phyloP scores from a whole-genome alignment of 2,888 invertebrate species.

The Carabus problematicus region DNA sequence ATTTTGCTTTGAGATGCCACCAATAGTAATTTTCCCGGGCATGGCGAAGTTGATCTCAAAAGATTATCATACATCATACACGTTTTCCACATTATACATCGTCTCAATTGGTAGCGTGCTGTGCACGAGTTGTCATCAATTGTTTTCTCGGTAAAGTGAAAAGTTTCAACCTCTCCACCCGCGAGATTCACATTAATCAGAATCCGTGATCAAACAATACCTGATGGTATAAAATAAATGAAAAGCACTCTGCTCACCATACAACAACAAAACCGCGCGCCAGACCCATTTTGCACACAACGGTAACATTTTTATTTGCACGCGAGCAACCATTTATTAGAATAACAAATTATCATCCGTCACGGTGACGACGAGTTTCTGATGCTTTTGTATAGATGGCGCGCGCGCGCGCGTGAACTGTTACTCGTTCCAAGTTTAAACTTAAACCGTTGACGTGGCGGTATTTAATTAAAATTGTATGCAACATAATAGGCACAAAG shows the following conservation, averaged over 20 bases:
- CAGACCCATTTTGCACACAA: background rate
- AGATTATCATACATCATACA: too few species aligned
- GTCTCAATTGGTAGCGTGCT: too few species aligned
- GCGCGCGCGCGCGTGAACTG: background rate
- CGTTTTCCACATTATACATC: too few species aligned
- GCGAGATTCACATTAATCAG: too few species aligned
- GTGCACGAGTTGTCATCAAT: too few species aligned
- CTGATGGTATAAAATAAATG: conserved; percentile 18
- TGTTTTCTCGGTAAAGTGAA: background rate
- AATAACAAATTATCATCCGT: conserved; percentile 38
- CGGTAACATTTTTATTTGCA: conserved; percentile 22
- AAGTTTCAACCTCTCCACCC: background rate
- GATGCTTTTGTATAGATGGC: background rate
- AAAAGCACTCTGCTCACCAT: conserved; percentile 17
- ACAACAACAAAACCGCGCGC: background rate
- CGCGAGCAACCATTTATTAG: conserved; percentile 28
- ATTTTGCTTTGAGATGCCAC: too few species aligned
- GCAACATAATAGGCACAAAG: conserved; percentile 37
- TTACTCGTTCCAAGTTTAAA: conserved; percentile 31
- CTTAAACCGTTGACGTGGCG: conserved; percentile 35
- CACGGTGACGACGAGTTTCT: conserved; percentile 2
- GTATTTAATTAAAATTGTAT: conserved; percentile 39
- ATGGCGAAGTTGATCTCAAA: too few species aligned
- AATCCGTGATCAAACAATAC: too few species aligned
- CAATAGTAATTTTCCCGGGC: too few species aligned